Conservation (phyloP, 2,888 invertebrate genomes). For the Bruchidius siliquastri region DNA sequence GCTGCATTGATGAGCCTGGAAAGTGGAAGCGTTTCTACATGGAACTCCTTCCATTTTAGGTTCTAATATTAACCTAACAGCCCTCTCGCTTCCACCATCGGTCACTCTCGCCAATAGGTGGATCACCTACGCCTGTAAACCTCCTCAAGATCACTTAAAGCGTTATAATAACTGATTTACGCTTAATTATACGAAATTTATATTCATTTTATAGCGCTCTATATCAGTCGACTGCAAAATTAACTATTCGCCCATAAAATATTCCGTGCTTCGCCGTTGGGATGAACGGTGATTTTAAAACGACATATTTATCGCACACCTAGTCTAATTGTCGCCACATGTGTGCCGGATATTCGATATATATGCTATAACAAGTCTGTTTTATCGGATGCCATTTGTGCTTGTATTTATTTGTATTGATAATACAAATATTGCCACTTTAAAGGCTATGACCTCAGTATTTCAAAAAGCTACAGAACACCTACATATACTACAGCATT, state of each 20-base stretch:
- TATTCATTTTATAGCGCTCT: conserved; percentile 29
- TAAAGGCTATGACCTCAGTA: too few species aligned
- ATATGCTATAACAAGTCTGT: background rate
- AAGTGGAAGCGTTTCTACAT: too few species aligned
- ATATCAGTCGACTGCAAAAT: conserved; percentile 26
- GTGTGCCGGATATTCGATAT: conserved; percentile 4
- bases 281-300: conserved; percentile 18
- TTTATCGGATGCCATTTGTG: background rate
- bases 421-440: background rate
- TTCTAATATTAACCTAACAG: background rate
- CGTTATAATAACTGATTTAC: conserved; percentile 32
- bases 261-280: background rate
- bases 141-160: conserved; percentile 25
- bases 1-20: too few species aligned
- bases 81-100: background rate
- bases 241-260: conserved; percentile 18
- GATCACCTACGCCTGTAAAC: conserved; percentile 17
- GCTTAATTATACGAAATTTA: conserved; percentile 33
- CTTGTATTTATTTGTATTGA: background rate
- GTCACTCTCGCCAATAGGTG: conserved; percentile 12
- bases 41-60: too few species aligned
- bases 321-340: conserved; percentile 18
- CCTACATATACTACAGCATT: too few species aligned
- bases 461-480: too few species aligned
- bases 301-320: conserved; percentile 17